phyloP scores from a whole-genome alignment of 2,797 vertebrate species.

The Clarias pachynema region DNA sequence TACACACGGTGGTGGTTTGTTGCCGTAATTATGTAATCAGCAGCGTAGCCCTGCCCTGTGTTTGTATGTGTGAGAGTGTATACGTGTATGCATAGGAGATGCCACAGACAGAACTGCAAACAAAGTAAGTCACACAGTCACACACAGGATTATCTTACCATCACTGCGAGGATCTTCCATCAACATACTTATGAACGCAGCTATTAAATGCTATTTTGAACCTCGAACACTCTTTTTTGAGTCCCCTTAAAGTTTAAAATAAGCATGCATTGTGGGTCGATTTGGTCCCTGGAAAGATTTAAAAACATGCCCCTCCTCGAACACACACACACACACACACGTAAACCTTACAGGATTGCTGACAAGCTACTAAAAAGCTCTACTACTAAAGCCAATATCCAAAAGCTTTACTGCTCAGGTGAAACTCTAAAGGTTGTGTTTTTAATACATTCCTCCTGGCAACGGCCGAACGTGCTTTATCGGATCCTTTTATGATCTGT shows the following conservation, averaged over 20 bases:
- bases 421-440: conserved; percentile 8
- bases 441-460: conserved; percentile 7
- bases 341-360: conserved; percentile 5
- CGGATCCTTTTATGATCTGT: conserved; percentile 22
- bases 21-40: conserved; percentile 76
- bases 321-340: not conserved
- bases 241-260: not conserved
- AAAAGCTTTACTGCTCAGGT: conserved; percentile 14
- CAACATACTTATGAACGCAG: not conserved
- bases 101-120: conserved; percentile 5
- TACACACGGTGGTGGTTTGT: conserved; percentile 68
- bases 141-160: not conserved
- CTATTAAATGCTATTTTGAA: not conserved
- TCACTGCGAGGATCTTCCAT: not conserved
- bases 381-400: conserved; percentile 4
- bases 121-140: not conserved
- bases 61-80: conserved; percentile 32
- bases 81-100: conserved; percentile 1
- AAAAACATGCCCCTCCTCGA: not conserved
- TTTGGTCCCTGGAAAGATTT: not conserved
- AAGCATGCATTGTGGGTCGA: not conserved
- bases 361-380: conserved; percentile 11
- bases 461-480: conserved; percentile 11
- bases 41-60: conserved; percentile 64
- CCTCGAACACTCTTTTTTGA: not conserved